phyloP scores from a whole-genome alignment of 2,113 vertebrate genomes.

The Lota lota region DNA sequence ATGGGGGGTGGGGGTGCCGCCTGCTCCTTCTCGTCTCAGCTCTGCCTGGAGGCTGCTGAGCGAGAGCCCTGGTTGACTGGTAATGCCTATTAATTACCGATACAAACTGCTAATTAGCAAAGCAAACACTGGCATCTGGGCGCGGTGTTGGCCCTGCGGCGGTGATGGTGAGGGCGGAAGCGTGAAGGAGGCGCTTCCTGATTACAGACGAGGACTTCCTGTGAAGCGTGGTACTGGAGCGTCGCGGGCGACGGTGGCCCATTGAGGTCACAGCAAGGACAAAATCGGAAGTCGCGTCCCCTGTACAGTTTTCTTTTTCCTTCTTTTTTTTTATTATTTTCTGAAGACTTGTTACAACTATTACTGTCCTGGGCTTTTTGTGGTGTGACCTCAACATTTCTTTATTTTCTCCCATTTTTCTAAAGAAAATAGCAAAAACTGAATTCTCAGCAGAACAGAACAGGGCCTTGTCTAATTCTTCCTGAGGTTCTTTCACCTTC shows the following conservation, averaged over 20 bases:
- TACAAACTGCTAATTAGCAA: conserved; percentile 74
- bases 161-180: conserved; percentile 53
- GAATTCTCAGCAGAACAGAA: too few species aligned
- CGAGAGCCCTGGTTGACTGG: conserved; percentile 60
- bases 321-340: not conserved
- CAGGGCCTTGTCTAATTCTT: too few species aligned
- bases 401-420: too few species aligned
- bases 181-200: conserved; percentile 40
- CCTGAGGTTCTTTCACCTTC: too few species aligned
- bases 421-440: too few species aligned
- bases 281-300: not conserved
- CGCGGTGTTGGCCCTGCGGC: conserved; percentile 64
- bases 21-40: conserved; percentile 30
- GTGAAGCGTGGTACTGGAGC: conserved; percentile 32
- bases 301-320: not conserved
- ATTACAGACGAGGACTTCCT: conserved; percentile 36
- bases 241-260: conserved; percentile 18
- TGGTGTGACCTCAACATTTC: too few species aligned
- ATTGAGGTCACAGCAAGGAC: conserved; percentile 29
- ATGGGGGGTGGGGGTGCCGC: not conserved
- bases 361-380: too few species aligned
- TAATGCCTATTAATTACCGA: conserved; percentile 76
- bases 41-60: conserved; percentile 39
- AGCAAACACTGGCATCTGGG: conserved; percentile 73
- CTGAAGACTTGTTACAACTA: not conserved